Conservation (phyloP, 1,140 invertebrate genomes). For the Drosophila ercepeae region DNA sequence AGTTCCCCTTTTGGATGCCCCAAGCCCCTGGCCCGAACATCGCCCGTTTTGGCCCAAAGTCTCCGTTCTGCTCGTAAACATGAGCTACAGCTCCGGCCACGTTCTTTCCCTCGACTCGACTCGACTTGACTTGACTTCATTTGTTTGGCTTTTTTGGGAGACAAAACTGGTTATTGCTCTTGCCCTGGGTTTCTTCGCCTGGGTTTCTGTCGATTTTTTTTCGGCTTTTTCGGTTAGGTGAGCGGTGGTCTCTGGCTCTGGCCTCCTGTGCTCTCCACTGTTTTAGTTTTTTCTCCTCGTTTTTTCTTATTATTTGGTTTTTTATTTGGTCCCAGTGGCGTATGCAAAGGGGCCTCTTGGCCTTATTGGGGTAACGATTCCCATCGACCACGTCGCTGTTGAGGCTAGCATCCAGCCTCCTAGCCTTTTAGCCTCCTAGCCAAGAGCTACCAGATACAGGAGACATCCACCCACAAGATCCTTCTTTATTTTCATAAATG, state of each 20-base stretch:
- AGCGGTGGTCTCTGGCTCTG: constrained; percentile 60
- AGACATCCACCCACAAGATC: background rate
- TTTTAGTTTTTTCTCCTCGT: background rate
- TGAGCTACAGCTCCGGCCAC: constrained; percentile 57
- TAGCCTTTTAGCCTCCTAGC: constrained; percentile 12
- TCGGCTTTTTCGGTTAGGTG: constrained; percentile 40
- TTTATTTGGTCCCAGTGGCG: constrained; percentile 52
- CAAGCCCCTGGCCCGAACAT: too few relatives aligned
- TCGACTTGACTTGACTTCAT: constrained; percentile 68
- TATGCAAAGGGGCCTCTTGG: constrained; percentile 72
- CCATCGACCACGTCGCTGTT: constrained; percentile 49
- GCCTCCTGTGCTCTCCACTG: constrained; percentile 50
- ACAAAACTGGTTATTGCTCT: constrained; percentile 82
- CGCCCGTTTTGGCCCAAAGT: too few relatives aligned
- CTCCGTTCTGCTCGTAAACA: constrained; percentile 64
- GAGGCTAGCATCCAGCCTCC: constrained; percentile 17
- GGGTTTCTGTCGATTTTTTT: constrained; percentile 19
- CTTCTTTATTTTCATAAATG: too few relatives aligned
- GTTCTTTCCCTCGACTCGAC: constrained; percentile 54
- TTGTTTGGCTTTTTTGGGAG: constrained; percentile 82
- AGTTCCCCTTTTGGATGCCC: constrained; percentile 31
- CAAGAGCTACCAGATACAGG: constrained; percentile 41
- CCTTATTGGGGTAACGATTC: constrained; percentile 46
- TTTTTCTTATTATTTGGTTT: constrained; percentile 22
- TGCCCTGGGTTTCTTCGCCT: constrained; percentile 56